Evolutionary conservation across 2,797 vertebrate genomes (phyloP).

Genomic region (Crypturellus tataupa): DNA sequence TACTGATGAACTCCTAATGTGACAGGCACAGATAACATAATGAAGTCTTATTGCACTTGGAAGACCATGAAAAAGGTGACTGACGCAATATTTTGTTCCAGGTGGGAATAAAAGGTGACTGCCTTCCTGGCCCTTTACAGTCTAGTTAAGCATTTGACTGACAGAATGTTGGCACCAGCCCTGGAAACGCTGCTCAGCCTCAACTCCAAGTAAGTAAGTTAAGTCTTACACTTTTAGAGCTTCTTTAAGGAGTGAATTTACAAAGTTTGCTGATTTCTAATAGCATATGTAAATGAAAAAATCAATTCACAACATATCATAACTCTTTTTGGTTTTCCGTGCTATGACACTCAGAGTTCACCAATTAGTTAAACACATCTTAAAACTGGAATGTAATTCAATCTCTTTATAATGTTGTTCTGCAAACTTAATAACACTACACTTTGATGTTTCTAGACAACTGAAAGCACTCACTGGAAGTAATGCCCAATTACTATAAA

Average conservation of each 20-base stretch:
- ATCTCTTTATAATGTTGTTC: not conserved
- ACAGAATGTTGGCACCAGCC: constrained; percentile 88
- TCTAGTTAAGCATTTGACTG: constrained; percentile 66
- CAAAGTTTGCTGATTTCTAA: not conserved
- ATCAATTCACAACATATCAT: not conserved
- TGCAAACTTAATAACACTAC: not conserved
- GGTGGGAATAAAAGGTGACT: constrained; percentile 77
- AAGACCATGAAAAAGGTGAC: constrained; percentile 28
- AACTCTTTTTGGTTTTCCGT: not conserved
- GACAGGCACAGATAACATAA: constrained; percentile 53
- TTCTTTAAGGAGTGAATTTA: not conserved
- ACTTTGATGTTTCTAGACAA: not conserved
- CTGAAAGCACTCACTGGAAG: not conserved
- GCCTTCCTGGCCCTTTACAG: constrained; percentile 61
- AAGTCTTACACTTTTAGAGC: not conserved
- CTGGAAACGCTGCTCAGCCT: constrained; percentile 80
- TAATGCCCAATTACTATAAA: not conserved
- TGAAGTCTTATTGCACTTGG: constrained; percentile 27
- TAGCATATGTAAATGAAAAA: not conserved
- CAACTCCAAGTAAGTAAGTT: constrained; percentile 90
- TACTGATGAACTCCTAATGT: constrained; percentile 36
- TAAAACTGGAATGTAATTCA: not conserved
- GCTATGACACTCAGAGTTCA: not conserved
- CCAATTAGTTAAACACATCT: not conserved
- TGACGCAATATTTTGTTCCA: constrained; percentile 68